A percentile compares a stretch with the other conserved stretches of the same genome.
Evolutionary conservation across 2,888 invertebrate species (phyloP).

Genomic region (Opisthograptis luteolata): DNA sequence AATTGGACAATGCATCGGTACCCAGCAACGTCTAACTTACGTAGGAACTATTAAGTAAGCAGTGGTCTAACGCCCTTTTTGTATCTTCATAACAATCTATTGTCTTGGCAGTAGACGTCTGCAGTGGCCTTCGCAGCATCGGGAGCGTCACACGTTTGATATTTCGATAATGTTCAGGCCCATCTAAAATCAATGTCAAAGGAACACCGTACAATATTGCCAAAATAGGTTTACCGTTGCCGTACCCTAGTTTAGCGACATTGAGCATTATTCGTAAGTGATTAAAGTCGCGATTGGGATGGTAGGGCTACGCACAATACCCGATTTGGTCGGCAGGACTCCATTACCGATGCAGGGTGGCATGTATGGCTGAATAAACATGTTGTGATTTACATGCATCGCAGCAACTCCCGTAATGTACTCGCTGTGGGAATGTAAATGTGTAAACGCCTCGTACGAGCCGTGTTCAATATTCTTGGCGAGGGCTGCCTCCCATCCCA

Average conservation of each 20-base stretch:
- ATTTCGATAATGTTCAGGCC: conserved; percentile 59
- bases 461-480: conserved; percentile 54
- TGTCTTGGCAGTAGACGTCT: conserved; percentile 48
- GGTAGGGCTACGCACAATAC: conserved; percentile 32
- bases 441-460: conserved; percentile 62
- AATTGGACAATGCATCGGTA: conserved; percentile 37
- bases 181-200: conserved; percentile 77
- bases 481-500: conserved; percentile 56
- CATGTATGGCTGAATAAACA: conserved; percentile 79
- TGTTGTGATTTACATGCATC: conserved; percentile 81
- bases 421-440: conserved; percentile 76
- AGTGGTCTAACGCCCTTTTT: conserved; percentile 42
- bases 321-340: conserved; percentile 49
- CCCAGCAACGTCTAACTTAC: conserved; percentile 35
- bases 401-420: conserved; percentile 79
- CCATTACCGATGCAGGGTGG: conserved; percentile 77
- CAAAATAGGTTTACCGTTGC: conserved; percentile 62
- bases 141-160: conserved; percentile 58
- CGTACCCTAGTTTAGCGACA: conserved; percentile 38
- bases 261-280: conserved; percentile 48
- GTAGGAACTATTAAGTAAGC: no score
- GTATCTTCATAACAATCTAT: conserved; percentile 51
- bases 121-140: conserved; percentile 51
- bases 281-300: conserved; percentile 38
- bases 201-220: conserved; percentile 63